Conservation (phyloP, 2,113 vertebrate genomes). For the Halcyon malimbica region DNA sequence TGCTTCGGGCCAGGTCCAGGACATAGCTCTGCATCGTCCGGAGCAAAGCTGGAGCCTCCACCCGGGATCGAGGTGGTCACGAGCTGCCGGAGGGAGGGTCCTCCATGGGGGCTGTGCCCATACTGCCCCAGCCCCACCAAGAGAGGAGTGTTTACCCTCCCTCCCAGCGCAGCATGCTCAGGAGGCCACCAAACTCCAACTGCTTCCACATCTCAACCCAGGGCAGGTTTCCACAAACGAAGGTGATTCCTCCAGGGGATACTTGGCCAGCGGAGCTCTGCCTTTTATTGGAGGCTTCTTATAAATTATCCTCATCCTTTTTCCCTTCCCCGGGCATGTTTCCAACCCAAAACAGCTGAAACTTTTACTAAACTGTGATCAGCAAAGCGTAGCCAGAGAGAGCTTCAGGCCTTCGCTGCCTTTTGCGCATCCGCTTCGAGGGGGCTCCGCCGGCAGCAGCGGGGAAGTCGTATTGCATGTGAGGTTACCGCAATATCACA, state of each 20-base stretch:
- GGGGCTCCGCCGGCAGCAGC: neutral
- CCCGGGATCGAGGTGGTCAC: neutral
- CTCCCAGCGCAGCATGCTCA: neutral
- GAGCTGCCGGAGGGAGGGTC: neutral
- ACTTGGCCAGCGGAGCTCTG: neutral
- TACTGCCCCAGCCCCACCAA: neutral
- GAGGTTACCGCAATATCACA: neutral
- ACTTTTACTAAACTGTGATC: neutral
- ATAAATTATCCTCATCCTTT: neutral
- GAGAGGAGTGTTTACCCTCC: fast-evolving
- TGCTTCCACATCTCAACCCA: neutral
- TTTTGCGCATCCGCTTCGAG: neutral
- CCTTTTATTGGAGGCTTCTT: neutral
- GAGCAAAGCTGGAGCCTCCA: neutral
- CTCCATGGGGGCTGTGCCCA: neutral
- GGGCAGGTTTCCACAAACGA: neutral
- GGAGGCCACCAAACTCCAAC: neutral
- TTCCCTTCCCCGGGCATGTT: fast-evolving
- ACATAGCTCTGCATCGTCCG: fast-evolving
- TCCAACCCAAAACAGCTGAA: neutral
- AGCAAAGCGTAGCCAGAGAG: neutral
- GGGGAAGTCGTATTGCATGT: neutral
- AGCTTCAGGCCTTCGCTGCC: neutral
- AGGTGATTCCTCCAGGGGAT: neutral
- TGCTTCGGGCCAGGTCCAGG: neutral